These are phyloP conservation scores for Dione vanillae DNA, from an alignment of 2,888 invertebrate genomes.

Conservation along the genomic window DNA sequence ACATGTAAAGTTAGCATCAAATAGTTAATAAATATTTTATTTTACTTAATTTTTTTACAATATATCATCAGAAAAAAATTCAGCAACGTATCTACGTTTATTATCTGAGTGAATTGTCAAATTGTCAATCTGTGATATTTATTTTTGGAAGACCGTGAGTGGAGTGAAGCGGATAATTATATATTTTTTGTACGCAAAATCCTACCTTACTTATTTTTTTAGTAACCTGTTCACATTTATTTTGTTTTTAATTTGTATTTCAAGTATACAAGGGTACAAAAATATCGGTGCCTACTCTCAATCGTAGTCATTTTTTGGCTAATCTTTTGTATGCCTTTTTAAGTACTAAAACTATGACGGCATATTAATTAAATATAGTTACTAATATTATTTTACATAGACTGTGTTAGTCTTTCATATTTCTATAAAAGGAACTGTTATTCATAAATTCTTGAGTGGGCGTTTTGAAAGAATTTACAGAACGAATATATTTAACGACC, in stretches of 20 bases:
- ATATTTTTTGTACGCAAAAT: slow-evolving; percentile 58
- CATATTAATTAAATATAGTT: slow-evolving; percentile 16
- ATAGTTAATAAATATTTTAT: background rate
- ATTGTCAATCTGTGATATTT: slow-evolving; percentile 56
- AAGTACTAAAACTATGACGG: slow-evolving; percentile 2
- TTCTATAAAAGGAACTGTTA: slow-evolving; percentile 18
- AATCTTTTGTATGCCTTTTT: background rate
- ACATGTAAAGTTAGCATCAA: background rate
- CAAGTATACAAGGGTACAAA: background rate
- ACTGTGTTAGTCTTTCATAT: slow-evolving; percentile 2
- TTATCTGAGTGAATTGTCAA: slow-evolving; percentile 20
- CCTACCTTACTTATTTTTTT: slow-evolving; percentile 34
- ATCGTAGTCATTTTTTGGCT: slow-evolving; percentile 9
- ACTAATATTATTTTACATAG: slow-evolving; percentile 9
- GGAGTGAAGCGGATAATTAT: slow-evolving; percentile 58
- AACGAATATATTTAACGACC: slow-evolving; percentile 28
- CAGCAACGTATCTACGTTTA: background rate
- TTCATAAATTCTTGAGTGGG: slow-evolving; percentile 40
- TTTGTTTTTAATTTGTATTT: slow-evolving; percentile 1
- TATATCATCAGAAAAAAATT: background rate
- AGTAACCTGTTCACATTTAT: slow-evolving; percentile 21
- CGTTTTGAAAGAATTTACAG: slow-evolving; percentile 35
- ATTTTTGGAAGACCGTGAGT: slow-evolving; percentile 68
- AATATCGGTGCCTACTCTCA: background rate
- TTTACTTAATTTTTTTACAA: background rate